These are phyloP conservation scores for Porphyrio hochstetteri DNA, from an alignment of 2,113 vertebrate genomes.

Conservation along the genomic window DNA sequence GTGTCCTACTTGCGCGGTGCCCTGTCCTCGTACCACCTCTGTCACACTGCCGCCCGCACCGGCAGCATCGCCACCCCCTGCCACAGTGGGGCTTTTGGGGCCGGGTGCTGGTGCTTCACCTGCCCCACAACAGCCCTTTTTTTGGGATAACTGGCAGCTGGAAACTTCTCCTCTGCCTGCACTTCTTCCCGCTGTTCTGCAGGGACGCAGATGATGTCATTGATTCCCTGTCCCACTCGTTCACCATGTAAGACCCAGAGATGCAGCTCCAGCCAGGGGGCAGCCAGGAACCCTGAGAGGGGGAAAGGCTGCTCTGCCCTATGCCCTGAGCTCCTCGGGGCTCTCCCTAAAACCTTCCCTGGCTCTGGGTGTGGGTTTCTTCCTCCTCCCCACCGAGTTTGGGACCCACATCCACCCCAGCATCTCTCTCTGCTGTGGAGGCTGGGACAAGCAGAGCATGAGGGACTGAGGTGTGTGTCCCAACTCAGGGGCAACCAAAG, in stretches of 20 bases:
- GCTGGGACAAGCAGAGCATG: fast-evolving
- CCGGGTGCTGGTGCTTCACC: not conserved
- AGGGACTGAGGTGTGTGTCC: too few species aligned
- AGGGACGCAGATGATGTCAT: not conserved
- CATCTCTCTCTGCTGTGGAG: not conserved
- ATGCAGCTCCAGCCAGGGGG: too few species aligned
- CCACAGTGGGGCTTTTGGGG: too few species aligned
- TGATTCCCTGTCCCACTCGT: fast-evolving
- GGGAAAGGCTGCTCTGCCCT: too few species aligned
- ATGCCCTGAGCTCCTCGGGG: too few species aligned
- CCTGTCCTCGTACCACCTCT: not conserved
- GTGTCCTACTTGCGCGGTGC: not conserved
- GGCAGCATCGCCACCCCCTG: fast-evolving
- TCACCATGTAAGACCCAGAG: too few species aligned
- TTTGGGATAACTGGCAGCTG: not conserved
- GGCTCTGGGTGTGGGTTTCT: not conserved
- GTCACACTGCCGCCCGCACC: fast-evolving
- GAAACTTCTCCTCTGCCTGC: not conserved
- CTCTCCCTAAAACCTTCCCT: not conserved
- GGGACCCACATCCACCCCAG: fast-evolving
- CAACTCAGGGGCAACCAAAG: not conserved
- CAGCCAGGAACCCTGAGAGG: too few species aligned
- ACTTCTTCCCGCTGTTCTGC: fast-evolving
- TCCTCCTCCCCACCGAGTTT: fast-evolving
- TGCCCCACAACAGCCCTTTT: not conserved